phyloP scores from a whole-genome alignment of 92 coral and sea anemone species.

The Porites divaricata region DNA sequence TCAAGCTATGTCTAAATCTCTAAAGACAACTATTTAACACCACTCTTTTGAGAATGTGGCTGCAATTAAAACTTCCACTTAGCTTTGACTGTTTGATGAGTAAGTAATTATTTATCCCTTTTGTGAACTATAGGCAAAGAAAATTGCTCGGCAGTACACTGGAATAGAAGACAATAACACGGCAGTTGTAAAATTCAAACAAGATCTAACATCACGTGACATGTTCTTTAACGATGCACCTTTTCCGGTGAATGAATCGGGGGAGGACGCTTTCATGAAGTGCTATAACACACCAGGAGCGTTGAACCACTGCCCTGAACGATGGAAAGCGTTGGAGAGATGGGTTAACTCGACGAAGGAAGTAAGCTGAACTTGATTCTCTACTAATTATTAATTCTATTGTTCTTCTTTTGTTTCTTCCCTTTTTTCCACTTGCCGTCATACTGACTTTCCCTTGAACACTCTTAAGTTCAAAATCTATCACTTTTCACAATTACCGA shows the following conservation, averaged over 20 bases:
- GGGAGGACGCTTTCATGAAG: constrained; percentile 63
- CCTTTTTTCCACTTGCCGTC: too few species aligned
- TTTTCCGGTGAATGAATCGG: constrained; percentile 78
- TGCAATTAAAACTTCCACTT: too few species aligned
- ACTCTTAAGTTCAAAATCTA: too few species aligned
- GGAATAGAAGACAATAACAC: constrained; percentile 55
- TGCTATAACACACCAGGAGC: constrained; percentile 62
- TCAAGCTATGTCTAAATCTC: too few species aligned
- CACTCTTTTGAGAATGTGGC: too few species aligned
- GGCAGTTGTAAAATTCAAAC: constrained; percentile 71
- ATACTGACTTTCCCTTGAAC: too few species aligned
- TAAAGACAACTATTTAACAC: too few species aligned
- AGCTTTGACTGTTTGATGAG: not conserved
- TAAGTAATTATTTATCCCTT: not conserved
- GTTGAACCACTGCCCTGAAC: constrained; percentile 69
- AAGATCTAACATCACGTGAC: constrained; percentile 36
- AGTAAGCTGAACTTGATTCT: constrained; percentile 37
- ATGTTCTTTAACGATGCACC: constrained; percentile 64
- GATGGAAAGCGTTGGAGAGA: constrained; percentile 79
- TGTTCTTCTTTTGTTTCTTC: too few species aligned
- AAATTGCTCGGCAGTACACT: constrained; percentile 74
- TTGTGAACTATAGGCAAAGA: constrained; percentile 59
- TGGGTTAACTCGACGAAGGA: constrained; percentile 73
- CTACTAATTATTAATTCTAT: too few species aligned
- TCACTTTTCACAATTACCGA: too few species aligned